Conservation (phyloP, 2,113 vertebrate species). For the Brachirus orientalis region DNA sequence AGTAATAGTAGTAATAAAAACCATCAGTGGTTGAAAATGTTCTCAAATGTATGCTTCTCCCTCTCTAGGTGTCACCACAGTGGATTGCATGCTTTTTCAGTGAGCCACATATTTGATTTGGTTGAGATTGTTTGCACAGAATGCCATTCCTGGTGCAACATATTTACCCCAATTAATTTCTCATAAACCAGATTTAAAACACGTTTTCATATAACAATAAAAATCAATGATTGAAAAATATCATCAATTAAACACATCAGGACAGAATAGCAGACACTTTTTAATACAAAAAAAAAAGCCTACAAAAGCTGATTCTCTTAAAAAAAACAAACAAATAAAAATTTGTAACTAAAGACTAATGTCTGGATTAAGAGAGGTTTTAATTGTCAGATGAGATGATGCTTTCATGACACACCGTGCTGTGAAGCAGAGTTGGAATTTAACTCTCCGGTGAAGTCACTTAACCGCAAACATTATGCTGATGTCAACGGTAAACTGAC, state of each 20-base stretch:
- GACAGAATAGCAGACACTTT: constrained; percentile 4
- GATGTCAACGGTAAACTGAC: constrained; percentile 41
- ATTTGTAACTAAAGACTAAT: constrained; percentile 18
- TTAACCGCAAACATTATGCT: constrained; percentile 28
- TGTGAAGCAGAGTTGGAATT: constrained; percentile 8
- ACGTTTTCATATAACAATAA: too few relatives aligned
- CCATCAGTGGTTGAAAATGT: too few relatives aligned
- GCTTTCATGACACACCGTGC: constrained; percentile 10
- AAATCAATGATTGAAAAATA: too few relatives aligned
- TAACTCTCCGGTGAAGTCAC: constrained; percentile 37
- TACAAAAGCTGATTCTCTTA: constrained; percentile 10
- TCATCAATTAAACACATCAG: constrained; percentile 1
- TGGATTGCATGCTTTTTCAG: too few relatives aligned
- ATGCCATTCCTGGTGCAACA: too few relatives aligned
- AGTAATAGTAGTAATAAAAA: too few relatives aligned
- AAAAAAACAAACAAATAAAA: constrained; percentile 15
- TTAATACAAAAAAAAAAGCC: constrained; percentile 66
- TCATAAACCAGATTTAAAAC: too few relatives aligned
- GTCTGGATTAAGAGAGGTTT: not conserved
- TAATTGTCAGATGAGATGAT: constrained; percentile 21
- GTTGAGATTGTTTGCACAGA: too few relatives aligned
- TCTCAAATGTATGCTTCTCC: too few relatives aligned
- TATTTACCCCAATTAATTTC: too few relatives aligned
- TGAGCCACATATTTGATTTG: too few relatives aligned
- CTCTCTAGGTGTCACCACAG: too few relatives aligned